Evolutionary conservation across 1,140 invertebrate species (phyloP), one percentile per base, ranked within the genome.

Genomic region (Ceratina calcarata): DNA sequence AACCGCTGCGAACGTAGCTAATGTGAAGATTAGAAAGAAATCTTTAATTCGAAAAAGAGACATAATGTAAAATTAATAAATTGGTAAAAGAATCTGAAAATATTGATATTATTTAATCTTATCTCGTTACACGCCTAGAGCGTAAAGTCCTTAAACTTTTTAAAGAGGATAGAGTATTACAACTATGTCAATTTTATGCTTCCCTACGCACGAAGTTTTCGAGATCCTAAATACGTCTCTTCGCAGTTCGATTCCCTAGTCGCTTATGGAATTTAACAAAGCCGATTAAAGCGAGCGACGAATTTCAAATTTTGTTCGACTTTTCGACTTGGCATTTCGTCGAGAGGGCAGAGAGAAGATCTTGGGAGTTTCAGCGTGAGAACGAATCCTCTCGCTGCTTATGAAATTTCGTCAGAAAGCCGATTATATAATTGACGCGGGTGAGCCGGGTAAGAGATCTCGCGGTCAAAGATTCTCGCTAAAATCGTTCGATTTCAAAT

Each of bases 1-100:
- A 78, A 90, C 90, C 70, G 81, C 71, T 24, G 87, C 82, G 53
- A 91, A 88, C 20, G 90, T 80, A 15, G 71, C 71, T 64, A 90
- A 80, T 27, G 89, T 89, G 83, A 91, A 91, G 62, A 90, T 7
- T 45, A 45, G 37, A 45, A 45, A 45, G 37, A 45, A 45, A 45
- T 45, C 8, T 10, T 45, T 10, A 45, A 45, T 10, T 10, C 37
- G 2, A 45, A 45, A 2, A 32, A 32, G 4, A 1, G 27, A 32
- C 27, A 4, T 32, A 4, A 32, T 4, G 27, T 53, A 53, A 53
- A 53, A 53, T 10, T 53, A 53, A 6, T 18, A 16, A 6, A n/a
- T 55, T 53, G 12, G 13, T 12, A 53, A 53, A 16, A 15, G 51
- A 12, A 53, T 15, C 51, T 53, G n/a, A 53, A 2, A 1, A 12